Conservation (phyloP, 1,140 invertebrate species). For the Ceratina australensis region DNA sequence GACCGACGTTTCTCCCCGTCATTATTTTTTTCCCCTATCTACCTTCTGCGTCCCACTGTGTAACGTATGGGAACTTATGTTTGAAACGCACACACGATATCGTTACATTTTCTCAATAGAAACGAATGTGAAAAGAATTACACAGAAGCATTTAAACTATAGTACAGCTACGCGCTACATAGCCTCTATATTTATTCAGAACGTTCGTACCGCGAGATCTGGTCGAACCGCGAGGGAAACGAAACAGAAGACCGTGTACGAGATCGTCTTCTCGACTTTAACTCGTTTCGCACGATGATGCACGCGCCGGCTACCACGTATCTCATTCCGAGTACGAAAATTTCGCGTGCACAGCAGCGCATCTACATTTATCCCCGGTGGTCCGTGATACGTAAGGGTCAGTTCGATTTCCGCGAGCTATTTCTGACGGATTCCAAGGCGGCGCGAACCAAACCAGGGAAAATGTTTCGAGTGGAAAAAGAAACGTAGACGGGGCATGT, state of each 20-base stretch:
- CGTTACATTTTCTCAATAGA: too few relatives aligned
- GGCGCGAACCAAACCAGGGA: slow-evolving; percentile 12
- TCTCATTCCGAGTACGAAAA: not conserved
- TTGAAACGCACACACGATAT: too few relatives aligned
- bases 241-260: too few relatives aligned
- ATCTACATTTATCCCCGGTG: slow-evolving; percentile 9
- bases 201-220: not conserved
- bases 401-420: slow-evolving; percentile 45
- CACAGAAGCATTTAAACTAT: too few relatives aligned
- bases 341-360: slow-evolving; percentile 4
- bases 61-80: not conserved
- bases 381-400: not conserved
- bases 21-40: not conserved
- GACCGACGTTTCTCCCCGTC: slow-evolving; percentile 15
- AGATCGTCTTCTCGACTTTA: too few relatives aligned
- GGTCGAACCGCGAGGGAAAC: too few relatives aligned
- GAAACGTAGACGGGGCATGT: slow-evolving; percentile 67
- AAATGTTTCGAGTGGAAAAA: slow-evolving; percentile 63
- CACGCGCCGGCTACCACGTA: not conserved
- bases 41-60: not conserved
- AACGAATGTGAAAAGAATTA: too few relatives aligned
- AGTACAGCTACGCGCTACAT: too few relatives aligned
- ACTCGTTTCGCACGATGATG: not conserved
- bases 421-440: slow-evolving; percentile 29
- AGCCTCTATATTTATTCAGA: not conserved